phyloP scores from a whole-genome alignment of 2,888 invertebrate genomes.

The Eumerus sabulonum region DNA sequence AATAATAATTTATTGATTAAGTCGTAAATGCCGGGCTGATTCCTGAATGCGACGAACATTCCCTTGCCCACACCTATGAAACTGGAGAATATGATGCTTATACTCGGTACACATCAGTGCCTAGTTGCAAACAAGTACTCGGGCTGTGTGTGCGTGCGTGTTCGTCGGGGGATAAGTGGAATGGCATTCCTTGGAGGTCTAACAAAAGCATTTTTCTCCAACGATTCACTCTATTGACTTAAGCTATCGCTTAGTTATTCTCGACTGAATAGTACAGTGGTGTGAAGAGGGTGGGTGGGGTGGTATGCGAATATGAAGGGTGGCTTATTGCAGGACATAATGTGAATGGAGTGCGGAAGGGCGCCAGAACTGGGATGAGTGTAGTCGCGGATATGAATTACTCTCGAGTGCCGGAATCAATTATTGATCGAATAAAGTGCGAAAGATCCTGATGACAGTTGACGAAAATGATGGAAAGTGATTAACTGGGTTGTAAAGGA shows the following conservation, averaged over 20 bases:
- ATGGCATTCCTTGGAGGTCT: background rate
- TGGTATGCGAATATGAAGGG: slow-evolving; percentile 31
- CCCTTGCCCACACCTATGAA: background rate
- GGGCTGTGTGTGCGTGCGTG: background rate
- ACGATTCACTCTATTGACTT: slow-evolving; percentile 35
- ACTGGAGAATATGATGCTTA: background rate
- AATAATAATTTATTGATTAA: slow-evolving; percentile 61
- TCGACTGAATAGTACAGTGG: slow-evolving; percentile 18
- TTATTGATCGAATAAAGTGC: slow-evolving; percentile 18
- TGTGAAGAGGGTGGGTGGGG: background rate
- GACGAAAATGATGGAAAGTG: background rate
- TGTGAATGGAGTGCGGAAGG: slow-evolving; percentile 3
- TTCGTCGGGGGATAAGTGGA: too few species aligned
- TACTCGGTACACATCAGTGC: background rate
- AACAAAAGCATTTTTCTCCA: slow-evolving; percentile 27
- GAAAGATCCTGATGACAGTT: background rate
- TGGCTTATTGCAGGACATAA: slow-evolving; percentile 9
- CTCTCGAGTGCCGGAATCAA: slow-evolving; percentile 14
- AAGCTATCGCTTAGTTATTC: slow-evolving; percentile 32
- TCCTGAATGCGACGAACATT: slow-evolving; percentile 17
- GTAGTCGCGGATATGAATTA: background rate
- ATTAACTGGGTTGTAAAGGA: too few species aligned
- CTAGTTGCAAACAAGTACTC: background rate
- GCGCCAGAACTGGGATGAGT: too few species aligned
- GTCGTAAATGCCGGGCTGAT: slow-evolving; percentile 30